Conservation (phyloP, 1,140 invertebrate species). For the Sesamia nonagrioides region DNA sequence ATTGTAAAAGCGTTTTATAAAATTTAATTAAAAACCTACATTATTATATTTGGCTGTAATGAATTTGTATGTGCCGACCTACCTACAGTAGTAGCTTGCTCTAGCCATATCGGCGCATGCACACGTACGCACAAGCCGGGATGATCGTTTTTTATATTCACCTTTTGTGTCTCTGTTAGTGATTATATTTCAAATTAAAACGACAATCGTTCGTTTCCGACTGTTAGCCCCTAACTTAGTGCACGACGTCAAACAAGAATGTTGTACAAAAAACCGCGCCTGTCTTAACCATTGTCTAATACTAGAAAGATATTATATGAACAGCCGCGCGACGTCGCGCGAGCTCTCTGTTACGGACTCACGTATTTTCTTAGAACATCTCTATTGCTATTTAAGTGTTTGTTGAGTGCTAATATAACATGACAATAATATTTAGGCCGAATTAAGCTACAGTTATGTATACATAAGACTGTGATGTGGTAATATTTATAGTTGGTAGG, state of each 20-base stretch:
- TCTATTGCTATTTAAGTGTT: not conserved
- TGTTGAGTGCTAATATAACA: not conserved
- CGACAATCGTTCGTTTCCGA: slow-evolving; percentile 37
- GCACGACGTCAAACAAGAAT: slow-evolving; percentile 17
- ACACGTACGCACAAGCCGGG: not conserved
- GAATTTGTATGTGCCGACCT: too few species aligned
- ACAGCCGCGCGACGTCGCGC: not conserved
- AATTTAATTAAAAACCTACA: too few species aligned
- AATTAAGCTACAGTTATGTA: too few species aligned
- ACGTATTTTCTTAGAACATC: too few species aligned
- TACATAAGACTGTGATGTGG: too few species aligned
- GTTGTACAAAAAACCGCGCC: slow-evolving; percentile 12
- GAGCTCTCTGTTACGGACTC: not conserved
- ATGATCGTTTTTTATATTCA: slow-evolving; percentile 1
- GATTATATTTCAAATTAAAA: slow-evolving; percentile 30
- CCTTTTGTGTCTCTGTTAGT: slow-evolving; percentile 6
- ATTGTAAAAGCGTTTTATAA: too few species aligned
- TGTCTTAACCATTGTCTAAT: slow-evolving; percentile 30
- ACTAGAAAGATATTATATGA: too few species aligned
- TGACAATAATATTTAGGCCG: too few species aligned
- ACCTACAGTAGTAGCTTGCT: not conserved
- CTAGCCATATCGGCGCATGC: not conserved
- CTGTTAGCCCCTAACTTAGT: slow-evolving; percentile 37
- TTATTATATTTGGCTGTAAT: too few species aligned
- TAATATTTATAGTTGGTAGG: too few species aligned